These are phyloP conservation scores for Cyphomyrmex costatus DNA, from an alignment of 1,140 invertebrate species.

Conservation along the genomic window DNA sequence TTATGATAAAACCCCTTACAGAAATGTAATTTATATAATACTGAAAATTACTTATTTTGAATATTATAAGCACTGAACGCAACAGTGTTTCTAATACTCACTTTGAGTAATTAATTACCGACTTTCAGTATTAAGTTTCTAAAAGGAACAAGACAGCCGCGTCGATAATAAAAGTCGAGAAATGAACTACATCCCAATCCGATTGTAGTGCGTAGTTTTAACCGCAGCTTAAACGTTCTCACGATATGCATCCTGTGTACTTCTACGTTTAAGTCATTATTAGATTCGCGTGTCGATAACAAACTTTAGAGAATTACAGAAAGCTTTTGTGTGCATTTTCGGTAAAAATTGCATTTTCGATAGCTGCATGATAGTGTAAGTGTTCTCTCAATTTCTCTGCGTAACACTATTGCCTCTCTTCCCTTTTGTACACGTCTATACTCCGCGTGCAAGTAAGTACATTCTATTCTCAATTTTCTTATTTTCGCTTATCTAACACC, in stretches of 20 bases:
- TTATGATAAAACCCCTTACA: background rate
- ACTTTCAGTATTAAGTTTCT: no score
- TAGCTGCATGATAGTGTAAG: conserved; percentile 53
- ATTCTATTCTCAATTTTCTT: conserved; percentile 21
- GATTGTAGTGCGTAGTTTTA: conserved; percentile 51
- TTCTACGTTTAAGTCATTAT: conserved; percentile 3
- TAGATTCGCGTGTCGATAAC: conserved; percentile 1
- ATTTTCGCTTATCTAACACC: conserved; percentile 23
- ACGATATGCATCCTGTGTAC: conserved; percentile 56
- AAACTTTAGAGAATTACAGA: background rate
- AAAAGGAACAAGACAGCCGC: background rate
- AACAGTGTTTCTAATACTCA: no score
- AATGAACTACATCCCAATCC: conserved; percentile 28
- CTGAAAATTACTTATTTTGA: no score
- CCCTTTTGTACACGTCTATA: background rate
- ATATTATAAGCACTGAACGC: no score
- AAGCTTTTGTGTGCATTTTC: conserved; percentile 22
- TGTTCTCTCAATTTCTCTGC: conserved; percentile 43
- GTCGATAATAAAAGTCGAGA: conserved; percentile 23
- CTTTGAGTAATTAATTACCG: no score
- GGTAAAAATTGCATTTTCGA: conserved; percentile 29
- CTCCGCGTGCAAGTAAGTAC: conserved; percentile 49
- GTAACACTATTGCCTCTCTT: conserved; percentile 29
- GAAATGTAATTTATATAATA: no score
- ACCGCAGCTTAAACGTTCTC: conserved; percentile 58